Base-by-base conservation (phyloP, 2,113 vertebrate species). In the Sander lucioperca region DNA sequence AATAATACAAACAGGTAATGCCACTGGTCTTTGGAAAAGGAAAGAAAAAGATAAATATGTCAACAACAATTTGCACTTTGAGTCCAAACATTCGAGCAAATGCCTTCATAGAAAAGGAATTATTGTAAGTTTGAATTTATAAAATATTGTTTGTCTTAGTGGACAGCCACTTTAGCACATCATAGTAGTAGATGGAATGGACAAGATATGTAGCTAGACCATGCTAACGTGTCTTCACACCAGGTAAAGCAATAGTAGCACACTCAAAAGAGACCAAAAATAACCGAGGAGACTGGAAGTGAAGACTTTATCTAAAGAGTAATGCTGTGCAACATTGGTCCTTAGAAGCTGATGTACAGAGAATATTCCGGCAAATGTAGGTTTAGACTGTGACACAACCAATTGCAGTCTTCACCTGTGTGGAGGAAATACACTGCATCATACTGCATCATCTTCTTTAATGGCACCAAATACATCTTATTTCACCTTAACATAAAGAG, bases 401-500 rank as follows among this genome's bases (percentile, higher is more conserved):
- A 43, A 33, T 54, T 57, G 27, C 58, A 80, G 56, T 47, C 50
- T 48, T 48, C 19, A 72, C 58, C 47, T 66, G 53, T 36, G 75
- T 15, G 27, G 51, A 88, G 79, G 47, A 78, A 89, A 85, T 48
- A 64, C 39, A 86, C 67, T 56, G 85, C 78, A 82, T 85, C 39
- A 71, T 79, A 83, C 75, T 25, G 51, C 43, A 79, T 54, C 71
- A 1, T 19, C 23, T 45, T 71, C 43, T 74, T 30, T 54, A 77
- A 87, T 87, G 82, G 84, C 84, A 88, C 77, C 78, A 74, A 86
- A 80, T 58, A 69, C 71, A 36, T 83, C 51, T 15, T 56, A 57
- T 53, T 74, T 77, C 67, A 67, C 23, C 57, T 64, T 47, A 77
- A 79, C 58, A 25, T 47, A 79, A 83, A 79, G 15, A 77, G 73